Evolutionary conservation across 2,888 invertebrate genomes (phyloP).

Genomic region (Pycnomerus fuliginosus): DNA sequence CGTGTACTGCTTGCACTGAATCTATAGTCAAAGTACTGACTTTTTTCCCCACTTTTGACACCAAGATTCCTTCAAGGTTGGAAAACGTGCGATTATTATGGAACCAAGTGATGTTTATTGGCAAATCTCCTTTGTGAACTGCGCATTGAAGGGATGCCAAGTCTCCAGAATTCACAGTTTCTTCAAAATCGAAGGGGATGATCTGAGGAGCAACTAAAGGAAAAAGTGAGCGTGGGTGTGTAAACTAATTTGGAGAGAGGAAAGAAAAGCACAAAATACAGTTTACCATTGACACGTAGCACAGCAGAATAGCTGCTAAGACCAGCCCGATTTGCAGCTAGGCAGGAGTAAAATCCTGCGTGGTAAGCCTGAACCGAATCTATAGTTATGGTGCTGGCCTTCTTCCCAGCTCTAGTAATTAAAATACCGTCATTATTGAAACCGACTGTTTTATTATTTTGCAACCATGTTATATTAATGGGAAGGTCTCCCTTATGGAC

Average conservation of each 20-base stretch:
- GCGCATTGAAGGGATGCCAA: conserved; percentile 68
- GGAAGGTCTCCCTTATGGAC: conserved; percentile 70
- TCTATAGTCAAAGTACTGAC: conserved; percentile 63
- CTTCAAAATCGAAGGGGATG: conserved; percentile 58
- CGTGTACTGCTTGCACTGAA: conserved; percentile 64
- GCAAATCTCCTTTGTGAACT: conserved; percentile 70
- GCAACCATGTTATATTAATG: conserved; percentile 61
- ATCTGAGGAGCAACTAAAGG: conserved; percentile 55
- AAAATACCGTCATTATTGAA: conserved; percentile 39
- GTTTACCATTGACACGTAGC: conserved; percentile 65
- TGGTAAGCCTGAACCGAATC: conserved; percentile 63
- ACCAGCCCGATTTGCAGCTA: conserved; percentile 67
- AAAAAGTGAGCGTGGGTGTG: not conserved
- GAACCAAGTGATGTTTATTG: conserved; percentile 64
- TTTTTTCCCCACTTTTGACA: conserved; percentile 52
- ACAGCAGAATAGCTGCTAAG: conserved; percentile 61
- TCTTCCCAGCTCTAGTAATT: conserved; percentile 49
- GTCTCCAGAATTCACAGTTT: conserved; percentile 65
- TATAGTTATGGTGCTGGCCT: conserved; percentile 60
- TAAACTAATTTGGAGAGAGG: not conserved
- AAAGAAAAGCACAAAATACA: not conserved
- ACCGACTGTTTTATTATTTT: conserved; percentile 53
- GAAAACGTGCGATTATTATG: conserved; percentile 56
- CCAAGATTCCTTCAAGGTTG: conserved; percentile 43
- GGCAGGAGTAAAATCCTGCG: conserved; percentile 74